phyloP scores from a whole-genome alignment of 2,113 vertebrate genomes.

The Apaloderma vittatum region DNA sequence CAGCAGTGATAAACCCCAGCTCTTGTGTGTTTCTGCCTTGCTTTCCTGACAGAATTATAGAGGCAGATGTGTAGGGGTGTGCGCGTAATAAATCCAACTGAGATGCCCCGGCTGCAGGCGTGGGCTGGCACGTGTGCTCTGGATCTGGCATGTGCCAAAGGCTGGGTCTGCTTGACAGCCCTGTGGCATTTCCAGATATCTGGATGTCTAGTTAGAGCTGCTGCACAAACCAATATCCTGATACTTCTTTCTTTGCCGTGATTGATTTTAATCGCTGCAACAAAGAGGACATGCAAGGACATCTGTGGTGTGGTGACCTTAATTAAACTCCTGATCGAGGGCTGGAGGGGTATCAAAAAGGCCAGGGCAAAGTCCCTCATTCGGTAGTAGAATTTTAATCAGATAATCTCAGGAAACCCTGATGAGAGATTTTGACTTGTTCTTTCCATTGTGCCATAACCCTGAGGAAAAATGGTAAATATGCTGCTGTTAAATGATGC shows the following conservation, averaged over 20 bases:
- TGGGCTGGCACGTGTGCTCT: background rate
- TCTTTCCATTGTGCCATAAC: background rate
- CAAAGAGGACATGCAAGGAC: background rate
- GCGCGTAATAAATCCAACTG: background rate
- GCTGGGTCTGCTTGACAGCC: background rate
- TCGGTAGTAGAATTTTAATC: conserved; percentile 17
- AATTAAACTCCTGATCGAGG: background rate
- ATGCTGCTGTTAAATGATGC: background rate
- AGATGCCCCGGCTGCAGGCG: background rate
- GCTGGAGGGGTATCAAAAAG: background rate
- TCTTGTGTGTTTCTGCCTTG: background rate
- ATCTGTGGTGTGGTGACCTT: background rate
- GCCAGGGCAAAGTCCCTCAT: background rate
- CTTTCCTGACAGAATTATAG: background rate
- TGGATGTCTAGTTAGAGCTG: background rate
- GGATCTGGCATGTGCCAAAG: background rate
- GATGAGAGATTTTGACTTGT: background rate
- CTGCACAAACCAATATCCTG: background rate
- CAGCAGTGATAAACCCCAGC: background rate
- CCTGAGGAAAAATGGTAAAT: background rate
- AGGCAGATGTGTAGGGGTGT: background rate
- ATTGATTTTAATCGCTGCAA: background rate
- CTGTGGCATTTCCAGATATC: background rate
- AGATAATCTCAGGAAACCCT: background rate
- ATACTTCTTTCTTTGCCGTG: background rate